Evolutionary conservation across 2,797 vertebrate species (phyloP).

Genomic region (Apogon talboti): DNA sequence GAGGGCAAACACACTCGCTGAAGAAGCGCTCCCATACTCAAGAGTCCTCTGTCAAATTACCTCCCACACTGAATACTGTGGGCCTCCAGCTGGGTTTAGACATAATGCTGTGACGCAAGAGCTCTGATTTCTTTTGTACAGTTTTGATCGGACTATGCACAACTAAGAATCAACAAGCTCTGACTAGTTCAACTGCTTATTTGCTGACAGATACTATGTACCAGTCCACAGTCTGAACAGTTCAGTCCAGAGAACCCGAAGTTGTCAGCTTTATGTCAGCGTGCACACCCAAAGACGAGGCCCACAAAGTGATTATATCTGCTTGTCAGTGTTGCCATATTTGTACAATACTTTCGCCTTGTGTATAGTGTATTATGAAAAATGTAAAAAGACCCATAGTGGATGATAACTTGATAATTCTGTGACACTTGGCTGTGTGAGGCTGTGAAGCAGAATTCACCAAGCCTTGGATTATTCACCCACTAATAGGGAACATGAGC

Average conservation of each 20-base stretch:
- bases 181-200: constrained; percentile 22
- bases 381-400: too few relatives aligned
- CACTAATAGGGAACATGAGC: too few relatives aligned
- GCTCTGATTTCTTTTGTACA: constrained; percentile 50
- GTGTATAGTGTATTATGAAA: too few relatives aligned
- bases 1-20: constrained; percentile 40
- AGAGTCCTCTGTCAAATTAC: constrained; percentile 42
- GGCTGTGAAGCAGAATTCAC: too few relatives aligned
- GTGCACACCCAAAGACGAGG: too few relatives aligned
- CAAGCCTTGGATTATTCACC: too few relatives aligned
- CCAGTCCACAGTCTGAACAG: not conserved
- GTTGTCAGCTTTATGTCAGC: too few relatives aligned
- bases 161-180: constrained; percentile 38
- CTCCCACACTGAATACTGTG: constrained; percentile 28
- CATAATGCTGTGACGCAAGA: constrained; percentile 38
- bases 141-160: constrained; percentile 11
- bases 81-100: constrained; percentile 40
- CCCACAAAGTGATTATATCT: too few relatives aligned
- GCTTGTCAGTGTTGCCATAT: too few relatives aligned
- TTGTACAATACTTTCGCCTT: too few relatives aligned
- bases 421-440: too few relatives aligned
- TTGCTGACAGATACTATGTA: not conserved
- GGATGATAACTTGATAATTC: too few relatives aligned
- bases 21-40: constrained; percentile 33
- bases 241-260: not conserved